Base-by-base conservation (phyloP, 2,113 vertebrate species). In the Trachemys scripta region DNA sequence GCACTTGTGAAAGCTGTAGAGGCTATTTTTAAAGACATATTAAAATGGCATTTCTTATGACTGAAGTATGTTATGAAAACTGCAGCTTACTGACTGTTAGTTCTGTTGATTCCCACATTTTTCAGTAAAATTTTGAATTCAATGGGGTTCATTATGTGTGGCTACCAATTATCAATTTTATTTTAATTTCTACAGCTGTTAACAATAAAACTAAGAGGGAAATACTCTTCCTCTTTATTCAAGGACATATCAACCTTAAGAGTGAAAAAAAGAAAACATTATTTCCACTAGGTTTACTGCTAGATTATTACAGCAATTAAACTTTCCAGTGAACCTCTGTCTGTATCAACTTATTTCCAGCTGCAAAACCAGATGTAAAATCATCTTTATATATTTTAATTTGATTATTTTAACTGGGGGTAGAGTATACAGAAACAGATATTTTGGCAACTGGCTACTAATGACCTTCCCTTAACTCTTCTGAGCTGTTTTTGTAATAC, bases 301-400 rank as follows among this genome's bases (percentile, higher is more conserved):
- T 93, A 96, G 85, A 90, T 98, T 97, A 95, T 96, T 95, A 93
- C 65, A 80, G 96, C 59, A 94, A 94, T 97, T 93, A 95, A 97
- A 96, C 86, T 91, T 94, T 92, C 96, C 94, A 87, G 84, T 87
- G 95, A 96, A 87, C 42, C 9, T 86, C 87, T 94, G 91, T 29
- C 87, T 88, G 91, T 49, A 82, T 92, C 92, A 96, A 94, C 94
- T 96, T 96, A 96, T 94, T 98, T 97, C 86, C 90, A 96, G 76
- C 94, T 95, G 88, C 85, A 94, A 96, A 97, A 95, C 84, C 90
- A 97, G 86, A 93, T 96, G 95, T 83, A 95, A 94, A 98, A 93
- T 8, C 85, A 96, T 94, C 91, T 87, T 94, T 65, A 65, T 90
- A 91, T 92, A 88, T 93, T 93, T 90, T 93, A 88, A 97, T 89